Conservation (phyloP, 2,797 vertebrate species). For the Enteromius fasciolatus region DNA sequence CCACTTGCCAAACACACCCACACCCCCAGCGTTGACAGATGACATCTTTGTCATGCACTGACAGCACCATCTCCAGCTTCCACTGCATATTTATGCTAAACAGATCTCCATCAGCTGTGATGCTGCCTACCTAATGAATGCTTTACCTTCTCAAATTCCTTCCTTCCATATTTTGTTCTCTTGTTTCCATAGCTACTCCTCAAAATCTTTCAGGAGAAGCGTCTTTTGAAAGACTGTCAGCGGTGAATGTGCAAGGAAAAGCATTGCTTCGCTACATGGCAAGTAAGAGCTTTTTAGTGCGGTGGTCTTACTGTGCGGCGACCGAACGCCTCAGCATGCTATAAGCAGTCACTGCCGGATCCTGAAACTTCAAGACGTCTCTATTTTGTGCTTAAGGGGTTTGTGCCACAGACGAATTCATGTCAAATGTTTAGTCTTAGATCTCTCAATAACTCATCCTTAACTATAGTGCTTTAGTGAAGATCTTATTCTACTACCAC, state of each 20-base stretch:
- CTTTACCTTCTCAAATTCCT: constrained; percentile 41
- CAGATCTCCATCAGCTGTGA: constrained; percentile 19
- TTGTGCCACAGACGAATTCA: constrained; percentile 37
- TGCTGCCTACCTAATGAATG: constrained; percentile 39
- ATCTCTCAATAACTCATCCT: constrained; percentile 26
- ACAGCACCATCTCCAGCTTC: constrained; percentile 17
- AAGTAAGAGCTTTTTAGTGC: constrained; percentile 35
- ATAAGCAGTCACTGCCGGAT: constrained; percentile 40
- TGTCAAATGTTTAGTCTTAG: constrained; percentile 49
- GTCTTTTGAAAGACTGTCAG: constrained; percentile 38
- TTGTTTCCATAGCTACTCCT: constrained; percentile 55
- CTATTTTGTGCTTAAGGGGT: constrained; percentile 45
- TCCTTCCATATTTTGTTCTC: constrained; percentile 19
- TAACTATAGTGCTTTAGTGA: background rate
- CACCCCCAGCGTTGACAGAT: background rate
- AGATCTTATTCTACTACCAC: background rate
- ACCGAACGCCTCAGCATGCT: constrained; percentile 15
- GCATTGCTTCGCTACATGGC: constrained; percentile 10
- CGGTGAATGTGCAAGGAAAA: constrained; percentile 31
- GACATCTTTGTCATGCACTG: background rate
- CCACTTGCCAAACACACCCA: constrained; percentile 6
- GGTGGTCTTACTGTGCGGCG: constrained; percentile 38
- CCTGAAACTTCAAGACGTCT: constrained; percentile 50
- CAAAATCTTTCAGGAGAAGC: constrained; percentile 32
- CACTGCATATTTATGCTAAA: constrained; percentile 44